phyloP scores from a whole-genome alignment of 1,140 invertebrate species.

The Arion vulgaris region DNA sequence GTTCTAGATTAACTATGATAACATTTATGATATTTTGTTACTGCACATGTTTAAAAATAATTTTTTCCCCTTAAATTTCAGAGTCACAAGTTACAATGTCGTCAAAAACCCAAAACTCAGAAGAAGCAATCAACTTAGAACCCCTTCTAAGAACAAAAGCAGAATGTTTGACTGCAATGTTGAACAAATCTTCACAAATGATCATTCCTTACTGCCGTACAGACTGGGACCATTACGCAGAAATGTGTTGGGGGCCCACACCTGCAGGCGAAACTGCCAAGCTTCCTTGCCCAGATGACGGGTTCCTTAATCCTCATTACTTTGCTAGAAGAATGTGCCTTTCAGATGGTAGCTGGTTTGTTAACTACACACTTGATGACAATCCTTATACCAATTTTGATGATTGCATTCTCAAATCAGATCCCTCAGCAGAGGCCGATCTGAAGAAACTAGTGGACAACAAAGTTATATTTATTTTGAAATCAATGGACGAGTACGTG shows the following conservation, averaged over 20 bases:
- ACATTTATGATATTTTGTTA: no score
- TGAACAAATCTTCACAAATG: background rate
- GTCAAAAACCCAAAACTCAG: background rate
- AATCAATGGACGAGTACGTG: background rate
- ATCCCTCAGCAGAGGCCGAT: background rate
- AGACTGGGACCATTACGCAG: constrained; percentile 22
- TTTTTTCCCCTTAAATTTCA: background rate
- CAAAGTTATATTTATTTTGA: constrained; percentile 24
- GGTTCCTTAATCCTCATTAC: constrained; percentile 15
- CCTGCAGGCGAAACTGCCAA: constrained; percentile 12
- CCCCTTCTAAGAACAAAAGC: background rate
- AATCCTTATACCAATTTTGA: constrained; percentile 16
- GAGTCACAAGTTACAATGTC: background rate
- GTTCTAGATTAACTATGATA: no score
- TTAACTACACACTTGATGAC: constrained; percentile 20
- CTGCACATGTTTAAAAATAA: no score
- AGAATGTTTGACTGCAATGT: constrained; percentile 4
- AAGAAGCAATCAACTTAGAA: background rate
- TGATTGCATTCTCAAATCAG: background rate
- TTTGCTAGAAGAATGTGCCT: constrained; percentile 28
- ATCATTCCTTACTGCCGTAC: constrained; percentile 3
- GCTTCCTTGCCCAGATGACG: constrained; percentile 35
- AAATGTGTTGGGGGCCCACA: constrained; percentile 39
- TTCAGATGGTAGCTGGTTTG: constrained; percentile 27
- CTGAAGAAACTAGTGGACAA: constrained; percentile 6